phyloP scores from a whole-genome alignment of 2,113 vertebrate genomes.

The Poeciliopsis prolifica region DNA sequence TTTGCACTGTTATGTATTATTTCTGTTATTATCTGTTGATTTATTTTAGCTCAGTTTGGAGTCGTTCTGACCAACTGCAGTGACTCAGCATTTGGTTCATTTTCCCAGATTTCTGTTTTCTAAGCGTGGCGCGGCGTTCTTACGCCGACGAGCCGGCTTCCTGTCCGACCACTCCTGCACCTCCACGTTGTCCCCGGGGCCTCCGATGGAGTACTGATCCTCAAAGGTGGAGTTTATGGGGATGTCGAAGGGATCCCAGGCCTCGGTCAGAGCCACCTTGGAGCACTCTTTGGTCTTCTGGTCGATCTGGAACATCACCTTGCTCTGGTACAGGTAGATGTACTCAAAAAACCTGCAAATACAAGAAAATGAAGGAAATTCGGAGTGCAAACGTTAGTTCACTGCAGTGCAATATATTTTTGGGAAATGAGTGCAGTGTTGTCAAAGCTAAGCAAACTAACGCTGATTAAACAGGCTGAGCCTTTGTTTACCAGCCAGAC shows the following conservation, averaged over 20 bases:
- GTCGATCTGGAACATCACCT: slow-evolving; percentile 95
- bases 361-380: not conserved
- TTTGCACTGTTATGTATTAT: not conserved
- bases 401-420: not conserved
- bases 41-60: not conserved
- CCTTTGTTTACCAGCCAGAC: not conserved
- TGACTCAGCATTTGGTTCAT: not conserved
- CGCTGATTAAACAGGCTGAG: slow-evolving; percentile 1
- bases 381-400: not conserved
- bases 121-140: slow-evolving; percentile 33
- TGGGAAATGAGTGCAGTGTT: not conserved
- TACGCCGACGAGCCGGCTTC: slow-evolving; percentile 92
- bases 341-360: slow-evolving; percentile 92
- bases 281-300: slow-evolving; percentile 92
- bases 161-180: slow-evolving; percentile 99
- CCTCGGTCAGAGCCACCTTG: slow-evolving; percentile 84
- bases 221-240: slow-evolving; percentile 95
- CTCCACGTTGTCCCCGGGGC: slow-evolving; percentile 90
- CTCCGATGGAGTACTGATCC: slow-evolving; percentile 94
- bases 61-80: not conserved
- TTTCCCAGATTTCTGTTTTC: not conserved
- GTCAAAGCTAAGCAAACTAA: slow-evolving; percentile 7
- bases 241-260: slow-evolving; percentile 95
- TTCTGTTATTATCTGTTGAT: not conserved
- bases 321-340: slow-evolving; percentile 91